phyloP scores from a whole-genome alignment of 2,113 vertebrate species.

The Glaucidium brasilianum region DNA sequence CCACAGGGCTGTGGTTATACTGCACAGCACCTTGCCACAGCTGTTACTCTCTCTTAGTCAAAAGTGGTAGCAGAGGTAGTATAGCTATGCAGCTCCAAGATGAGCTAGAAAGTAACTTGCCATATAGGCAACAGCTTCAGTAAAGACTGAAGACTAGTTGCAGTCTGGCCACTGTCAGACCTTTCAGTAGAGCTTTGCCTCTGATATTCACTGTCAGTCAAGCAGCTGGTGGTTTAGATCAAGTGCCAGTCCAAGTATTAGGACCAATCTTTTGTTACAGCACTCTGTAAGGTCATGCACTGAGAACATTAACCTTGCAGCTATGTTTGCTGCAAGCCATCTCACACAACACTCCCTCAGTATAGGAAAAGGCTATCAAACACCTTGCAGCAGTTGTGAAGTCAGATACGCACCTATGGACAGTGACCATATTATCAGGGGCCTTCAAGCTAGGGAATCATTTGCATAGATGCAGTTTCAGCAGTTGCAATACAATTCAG shows the following conservation, averaged over 20 bases:
- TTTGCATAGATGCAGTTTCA: not conserved
- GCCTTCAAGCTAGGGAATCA: not conserved
- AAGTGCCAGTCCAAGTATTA: not conserved
- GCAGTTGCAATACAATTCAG: not conserved
- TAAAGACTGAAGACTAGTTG: not conserved
- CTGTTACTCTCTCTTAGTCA: not conserved
- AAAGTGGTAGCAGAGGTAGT: not conserved
- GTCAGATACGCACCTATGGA: accelerated
- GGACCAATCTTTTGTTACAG: not conserved
- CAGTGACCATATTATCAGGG: not conserved
- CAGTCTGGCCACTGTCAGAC: not conserved
- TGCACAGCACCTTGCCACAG: not conserved
- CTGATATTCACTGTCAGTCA: accelerated
- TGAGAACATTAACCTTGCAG: not conserved
- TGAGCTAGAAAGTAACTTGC: not conserved
- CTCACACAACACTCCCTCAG: not conserved
- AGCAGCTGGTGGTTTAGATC: not conserved
- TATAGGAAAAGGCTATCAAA: not conserved
- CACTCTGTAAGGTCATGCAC: not conserved
- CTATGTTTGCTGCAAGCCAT: not conserved
- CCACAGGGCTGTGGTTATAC: not conserved
- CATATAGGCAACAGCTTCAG: not conserved
- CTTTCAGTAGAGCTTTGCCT: not conserved
- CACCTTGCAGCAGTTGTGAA: not conserved
- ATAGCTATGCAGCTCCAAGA: not conserved